phyloP scores from a whole-genome alignment of 2,888 invertebrate genomes.

The Caenorhabditis panamensis region DNA sequence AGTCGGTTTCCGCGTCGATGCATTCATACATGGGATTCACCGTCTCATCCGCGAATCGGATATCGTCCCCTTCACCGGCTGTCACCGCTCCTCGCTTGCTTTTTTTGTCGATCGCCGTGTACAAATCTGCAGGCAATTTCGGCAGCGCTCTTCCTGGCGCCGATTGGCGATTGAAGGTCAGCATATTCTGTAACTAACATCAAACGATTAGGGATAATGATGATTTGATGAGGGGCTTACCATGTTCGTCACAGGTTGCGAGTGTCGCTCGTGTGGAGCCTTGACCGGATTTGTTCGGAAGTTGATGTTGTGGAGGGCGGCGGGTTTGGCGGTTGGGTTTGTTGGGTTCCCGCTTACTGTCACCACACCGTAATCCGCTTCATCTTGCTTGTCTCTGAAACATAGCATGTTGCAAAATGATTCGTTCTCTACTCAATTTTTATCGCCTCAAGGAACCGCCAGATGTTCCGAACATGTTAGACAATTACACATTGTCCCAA shows the following conservation, averaged over 20 bases:
- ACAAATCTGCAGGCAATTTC: conserved; percentile 67
- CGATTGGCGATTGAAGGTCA: conserved; percentile 57
- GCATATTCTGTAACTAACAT: conserved; percentile 43
- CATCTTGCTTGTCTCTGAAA: conserved; percentile 56
- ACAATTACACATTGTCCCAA: too few species aligned
- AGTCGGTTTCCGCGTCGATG: conserved; percentile 76
- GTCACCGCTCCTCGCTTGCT: conserved; percentile 42
- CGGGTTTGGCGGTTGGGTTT: conserved; percentile 18
- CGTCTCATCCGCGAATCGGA: conserved; percentile 71
- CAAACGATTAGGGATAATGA: conserved; percentile 1
- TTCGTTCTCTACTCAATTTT: conserved; percentile 5
- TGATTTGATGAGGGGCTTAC: conserved; percentile 19
- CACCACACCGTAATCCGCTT: conserved; percentile 56
- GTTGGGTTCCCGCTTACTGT: conserved; percentile 44
- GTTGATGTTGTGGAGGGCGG: conserved; percentile 47
- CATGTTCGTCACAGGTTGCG: conserved; percentile 58
- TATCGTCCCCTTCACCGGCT: conserved; percentile 53
- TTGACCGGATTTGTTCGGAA: conserved; percentile 50
- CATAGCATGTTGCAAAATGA: neutral
- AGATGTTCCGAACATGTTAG: neutral
- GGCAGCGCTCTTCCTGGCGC: conserved; percentile 69
- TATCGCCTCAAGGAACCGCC: neutral
- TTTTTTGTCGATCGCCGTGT: conserved; percentile 70
- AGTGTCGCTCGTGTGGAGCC: conserved; percentile 59
- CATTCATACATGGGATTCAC: conserved; percentile 76